Evolutionary conservation across 2,797 vertebrate genomes (phyloP).

Genomic region (Danio kyathit): DNA sequence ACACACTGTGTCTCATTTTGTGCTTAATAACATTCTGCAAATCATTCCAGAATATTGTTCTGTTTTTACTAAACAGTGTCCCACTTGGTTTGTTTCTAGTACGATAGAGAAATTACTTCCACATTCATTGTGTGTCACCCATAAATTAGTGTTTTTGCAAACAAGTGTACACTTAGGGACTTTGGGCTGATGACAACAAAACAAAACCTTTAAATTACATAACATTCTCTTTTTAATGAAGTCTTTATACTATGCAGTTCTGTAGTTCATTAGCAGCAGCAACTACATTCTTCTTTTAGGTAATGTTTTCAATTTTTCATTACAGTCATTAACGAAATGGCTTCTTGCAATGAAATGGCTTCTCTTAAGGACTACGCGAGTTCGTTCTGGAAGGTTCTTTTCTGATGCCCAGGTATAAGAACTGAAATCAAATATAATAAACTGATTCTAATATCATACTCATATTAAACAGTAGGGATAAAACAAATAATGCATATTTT

Average conservation of each 20-base stretch:
- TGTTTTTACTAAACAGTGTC: neutral
- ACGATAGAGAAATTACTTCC: neutral
- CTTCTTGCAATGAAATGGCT: slow-evolving; percentile 20
- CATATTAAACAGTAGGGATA: neutral
- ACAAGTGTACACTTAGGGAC: slow-evolving; percentile 2
- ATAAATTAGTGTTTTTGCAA: slow-evolving; percentile 22
- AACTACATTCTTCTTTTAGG: slow-evolving; percentile 17
- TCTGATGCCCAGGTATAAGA: neutral
- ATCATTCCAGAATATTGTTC: neutral
- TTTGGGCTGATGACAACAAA: slow-evolving; percentile 22
- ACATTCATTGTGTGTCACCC: neutral
- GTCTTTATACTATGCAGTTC: slow-evolving; percentile 7
- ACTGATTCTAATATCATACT: neutral
- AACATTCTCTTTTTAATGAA: neutral
- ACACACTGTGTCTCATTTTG: neutral
- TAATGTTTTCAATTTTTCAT: slow-evolving; percentile 10
- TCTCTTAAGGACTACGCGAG: slow-evolving; percentile 2
- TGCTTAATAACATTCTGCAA: neutral
- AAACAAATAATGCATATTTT: neutral
- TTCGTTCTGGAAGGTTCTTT: neutral
- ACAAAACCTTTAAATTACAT: slow-evolving; percentile 9
- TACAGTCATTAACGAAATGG: slow-evolving; percentile 25
- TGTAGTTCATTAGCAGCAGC: slow-evolving; percentile 30
- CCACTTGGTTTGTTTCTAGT: slow-evolving; percentile 13
- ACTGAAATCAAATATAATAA: neutral